Base-by-base conservation (phyloP, 2,797 vertebrate species). In the Trachops cirrhosus region DNA sequence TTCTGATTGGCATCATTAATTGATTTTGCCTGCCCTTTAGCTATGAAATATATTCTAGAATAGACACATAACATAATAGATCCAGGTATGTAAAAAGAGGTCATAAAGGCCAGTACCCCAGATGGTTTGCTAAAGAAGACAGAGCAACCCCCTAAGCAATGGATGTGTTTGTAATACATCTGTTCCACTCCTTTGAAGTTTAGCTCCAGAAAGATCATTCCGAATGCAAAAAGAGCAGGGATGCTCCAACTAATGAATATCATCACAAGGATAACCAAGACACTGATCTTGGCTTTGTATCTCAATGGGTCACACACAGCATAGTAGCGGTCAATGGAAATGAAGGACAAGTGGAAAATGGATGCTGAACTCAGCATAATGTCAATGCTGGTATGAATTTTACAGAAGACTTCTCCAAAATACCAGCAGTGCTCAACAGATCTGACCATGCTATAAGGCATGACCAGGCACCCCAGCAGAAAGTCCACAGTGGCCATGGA, bases 401-500 rank as follows among this genome's bases (percentile, higher is more conserved):
- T 99, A 98, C 99, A 99, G 97, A 99, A 98, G 48, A 98, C 32
- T 7, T 98, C 98, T 34, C 99, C 99, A 94, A 99, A 98, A 96
- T 99, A 98, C 99, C 99, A 99, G 86, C 98, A 98, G 37, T 97
- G 98, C 75, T 99, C 99, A 62, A 98, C 97, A 0, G 98, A 99
- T 75, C 98, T 98, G 57, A 99, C 96, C 99, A 99, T 99, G 83
- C 99, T 99, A 19, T 98, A 99, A 34, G 99, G 99, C 99, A 99
- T 99, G 91, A 99, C 96, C 57, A 98, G 84, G 87, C 96, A 97
- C 85, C 99, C 98, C 62, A 99, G 97, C 5, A 99, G 98, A 44
- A 99, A 98, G 96, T 99, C 99, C 5, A 98, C 98, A 0, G 98
- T 97, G 83, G 99, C 99, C 98, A 99, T 98, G 68, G 99, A 99